phyloP scores from a whole-genome alignment of 2,888 invertebrate genomes.

The Synanthedon formicaeformis region DNA sequence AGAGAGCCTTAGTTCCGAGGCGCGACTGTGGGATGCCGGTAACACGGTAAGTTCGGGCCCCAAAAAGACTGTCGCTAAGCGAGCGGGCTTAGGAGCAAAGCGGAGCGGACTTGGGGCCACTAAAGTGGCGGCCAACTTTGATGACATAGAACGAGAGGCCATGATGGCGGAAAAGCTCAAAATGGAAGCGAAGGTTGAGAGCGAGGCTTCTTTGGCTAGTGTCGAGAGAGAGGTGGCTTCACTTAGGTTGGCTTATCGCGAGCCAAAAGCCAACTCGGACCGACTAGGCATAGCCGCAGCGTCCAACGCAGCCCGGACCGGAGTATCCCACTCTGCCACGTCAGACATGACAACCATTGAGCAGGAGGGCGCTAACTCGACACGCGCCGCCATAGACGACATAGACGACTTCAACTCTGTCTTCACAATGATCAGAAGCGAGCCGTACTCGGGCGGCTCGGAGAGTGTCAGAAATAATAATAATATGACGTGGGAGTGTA shows the following conservation, averaged over 20 bases:
- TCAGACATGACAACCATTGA: slow-evolving; percentile 93
- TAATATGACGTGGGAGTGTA: slow-evolving; percentile 30
- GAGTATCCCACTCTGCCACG: slow-evolving; percentile 77
- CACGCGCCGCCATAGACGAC: slow-evolving; percentile 35
- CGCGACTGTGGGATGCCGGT: slow-evolving; percentile 50
- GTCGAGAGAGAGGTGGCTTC: slow-evolving; percentile 79
- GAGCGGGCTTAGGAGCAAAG: slow-evolving; percentile 73
- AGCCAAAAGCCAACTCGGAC: slow-evolving; percentile 81
- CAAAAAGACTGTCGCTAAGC: slow-evolving; percentile 22
- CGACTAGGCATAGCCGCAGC: slow-evolving; percentile 92
- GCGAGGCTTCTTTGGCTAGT: slow-evolving; percentile 43
- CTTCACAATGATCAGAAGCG: slow-evolving; percentile 72
- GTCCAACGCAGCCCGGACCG: slow-evolving; percentile 23
- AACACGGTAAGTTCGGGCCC: slow-evolving; percentile 11
- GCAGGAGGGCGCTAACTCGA: slow-evolving; percentile 74
- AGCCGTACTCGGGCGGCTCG: slow-evolving; percentile 37
- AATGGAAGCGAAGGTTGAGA: slow-evolving; percentile 39
- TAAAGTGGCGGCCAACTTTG: slow-evolving; percentile 94
- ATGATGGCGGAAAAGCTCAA: slow-evolving; percentile 84
- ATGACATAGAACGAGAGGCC: slow-evolving; percentile 92
- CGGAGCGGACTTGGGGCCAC: slow-evolving; percentile 95
- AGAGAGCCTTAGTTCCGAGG: slow-evolving; percentile 38
- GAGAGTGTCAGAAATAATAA: slow-evolving; percentile 1
- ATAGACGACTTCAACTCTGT: slow-evolving; percentile 60
- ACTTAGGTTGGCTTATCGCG: slow-evolving; percentile 82